Conservation (phyloP, 2,797 vertebrate genomes). For the Melanotaenia trifasciata region DNA sequence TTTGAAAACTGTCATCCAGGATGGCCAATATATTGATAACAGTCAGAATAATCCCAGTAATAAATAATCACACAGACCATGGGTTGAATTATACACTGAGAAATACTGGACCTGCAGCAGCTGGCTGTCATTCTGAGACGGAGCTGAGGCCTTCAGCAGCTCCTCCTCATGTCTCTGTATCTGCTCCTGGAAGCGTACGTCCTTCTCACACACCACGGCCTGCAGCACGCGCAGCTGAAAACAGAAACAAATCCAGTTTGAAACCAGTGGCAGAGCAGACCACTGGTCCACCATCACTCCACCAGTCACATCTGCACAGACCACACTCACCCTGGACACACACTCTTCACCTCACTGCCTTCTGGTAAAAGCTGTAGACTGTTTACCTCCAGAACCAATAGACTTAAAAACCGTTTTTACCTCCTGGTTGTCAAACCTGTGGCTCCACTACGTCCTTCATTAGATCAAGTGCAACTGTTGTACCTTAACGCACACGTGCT, state of each 20-base stretch:
- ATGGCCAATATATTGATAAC: not conserved
- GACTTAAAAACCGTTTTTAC: too few relatives aligned
- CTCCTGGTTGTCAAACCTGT: too few relatives aligned
- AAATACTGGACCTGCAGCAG: constrained; percentile 86
- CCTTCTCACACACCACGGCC: constrained; percentile 89
- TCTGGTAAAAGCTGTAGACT: too few relatives aligned
- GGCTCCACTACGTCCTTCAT: too few relatives aligned
- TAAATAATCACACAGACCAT: not conserved
- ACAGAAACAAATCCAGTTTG: not conserved
- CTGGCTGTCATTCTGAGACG: constrained; percentile 78
- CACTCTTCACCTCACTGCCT: too few relatives aligned
- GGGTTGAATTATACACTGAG: not conserved
- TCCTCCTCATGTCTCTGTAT: constrained; percentile 90
- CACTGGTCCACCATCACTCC: too few relatives aligned
- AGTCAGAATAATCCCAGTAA: not conserved
- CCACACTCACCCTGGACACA: too few relatives aligned
- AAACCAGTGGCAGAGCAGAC: too few relatives aligned
- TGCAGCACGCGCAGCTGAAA: constrained; percentile 86
- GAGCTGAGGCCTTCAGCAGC: constrained; percentile 77
- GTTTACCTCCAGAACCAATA: too few relatives aligned
- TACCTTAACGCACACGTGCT: too few relatives aligned
- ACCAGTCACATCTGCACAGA: too few relatives aligned
- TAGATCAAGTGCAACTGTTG: too few relatives aligned
- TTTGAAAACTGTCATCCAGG: not conserved
- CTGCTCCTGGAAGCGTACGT: constrained; percentile 89